phyloP scores from a whole-genome alignment of 2,888 invertebrate species.

The Napeogenes inachia region DNA sequence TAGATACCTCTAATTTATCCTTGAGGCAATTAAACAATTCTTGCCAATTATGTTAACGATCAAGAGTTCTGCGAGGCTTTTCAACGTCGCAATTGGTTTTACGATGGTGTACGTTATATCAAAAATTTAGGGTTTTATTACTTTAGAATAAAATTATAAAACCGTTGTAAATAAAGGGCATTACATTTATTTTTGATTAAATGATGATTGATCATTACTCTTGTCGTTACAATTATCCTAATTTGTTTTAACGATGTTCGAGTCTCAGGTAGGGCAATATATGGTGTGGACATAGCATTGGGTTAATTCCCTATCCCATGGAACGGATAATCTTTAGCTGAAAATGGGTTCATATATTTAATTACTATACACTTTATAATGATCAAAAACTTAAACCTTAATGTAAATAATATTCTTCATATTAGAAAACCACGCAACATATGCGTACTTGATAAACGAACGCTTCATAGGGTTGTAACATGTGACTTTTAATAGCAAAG shows the following conservation, averaged over 20 bases:
- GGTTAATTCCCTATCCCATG: too few species aligned
- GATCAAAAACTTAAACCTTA: too few species aligned
- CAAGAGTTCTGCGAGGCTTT: constrained; percentile 49
- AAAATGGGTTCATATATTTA: too few species aligned
- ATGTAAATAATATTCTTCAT: too few species aligned
- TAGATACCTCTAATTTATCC: constrained; percentile 31
- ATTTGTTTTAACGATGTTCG: background rate
- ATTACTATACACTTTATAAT: too few species aligned
- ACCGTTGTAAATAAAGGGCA: background rate
- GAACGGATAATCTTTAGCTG: too few species aligned
- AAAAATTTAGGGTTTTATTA: constrained; percentile 56
- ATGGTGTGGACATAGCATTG: background rate
- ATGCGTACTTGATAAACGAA: constrained; percentile 23
- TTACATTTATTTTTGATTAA: too few species aligned
- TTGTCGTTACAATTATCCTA: too few species aligned
- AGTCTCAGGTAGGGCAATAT: background rate
- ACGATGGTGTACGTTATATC: constrained; percentile 48
- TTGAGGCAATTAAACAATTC: constrained; percentile 62
- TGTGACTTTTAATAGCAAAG: constrained; percentile 60
- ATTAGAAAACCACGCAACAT: constrained; percentile 4
- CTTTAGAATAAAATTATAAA: constrained; percentile 25
- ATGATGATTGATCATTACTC: too few species aligned
- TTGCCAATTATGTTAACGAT: constrained; percentile 66
- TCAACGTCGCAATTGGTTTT: constrained; percentile 63
- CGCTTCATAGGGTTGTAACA: constrained; percentile 34